Evolutionary conservation across 2,888 invertebrate genomes (phyloP), one percentile per base, ranked within the genome.

Genomic region (Panorpa germanica): DNA sequence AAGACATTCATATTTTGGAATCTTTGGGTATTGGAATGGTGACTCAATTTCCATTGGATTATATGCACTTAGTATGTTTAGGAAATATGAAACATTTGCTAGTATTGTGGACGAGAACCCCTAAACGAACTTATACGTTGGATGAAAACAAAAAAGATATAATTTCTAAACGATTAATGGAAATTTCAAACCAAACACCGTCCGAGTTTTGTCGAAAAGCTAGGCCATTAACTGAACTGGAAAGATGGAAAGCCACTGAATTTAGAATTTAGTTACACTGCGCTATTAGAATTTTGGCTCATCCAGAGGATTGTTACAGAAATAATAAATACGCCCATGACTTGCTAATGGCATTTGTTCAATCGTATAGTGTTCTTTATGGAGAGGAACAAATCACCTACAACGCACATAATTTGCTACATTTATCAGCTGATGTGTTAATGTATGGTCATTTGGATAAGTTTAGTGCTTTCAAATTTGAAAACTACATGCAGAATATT

Each of bases 241-340:
- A 28, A 12, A 25, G 34, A 14, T 35, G 34, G 32, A 38, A 38
- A 27, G 33, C 35, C 2, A 34, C 37, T 26, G n/a, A n/a, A n/a
- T n/a, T n/a, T n/a, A 32, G 32, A 7, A 32, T 26, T 26, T 8
- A 18, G 12, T 19, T 17, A 7, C 26, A 26, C 17, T 17, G 26
- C 10, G 18, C 26, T 26, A 18, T 18, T 26, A 26, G 26, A 26
- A 26, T 26, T 10, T 16, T 16, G 9, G n/a, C 9, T 4, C n/a
- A 26, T 16, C n/a, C 19, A 7, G n/a, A 19, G 12, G 12, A 18
- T 14, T 20, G 12, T 20, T 17, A 22, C 23, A 13, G 16, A 8
- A 22, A 32, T 18, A 23, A 28, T 14, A 19, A 25, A 5, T 28
- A 28, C 22, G 32, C 28, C 6, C 5, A n/a, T 16, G 20, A 28